A percentile compares a stretch with the other conserved stretches of the same genome.
phyloP scores from a whole-genome alignment of 2,888 invertebrate species.

The Lepidochitona cinerea region DNA sequence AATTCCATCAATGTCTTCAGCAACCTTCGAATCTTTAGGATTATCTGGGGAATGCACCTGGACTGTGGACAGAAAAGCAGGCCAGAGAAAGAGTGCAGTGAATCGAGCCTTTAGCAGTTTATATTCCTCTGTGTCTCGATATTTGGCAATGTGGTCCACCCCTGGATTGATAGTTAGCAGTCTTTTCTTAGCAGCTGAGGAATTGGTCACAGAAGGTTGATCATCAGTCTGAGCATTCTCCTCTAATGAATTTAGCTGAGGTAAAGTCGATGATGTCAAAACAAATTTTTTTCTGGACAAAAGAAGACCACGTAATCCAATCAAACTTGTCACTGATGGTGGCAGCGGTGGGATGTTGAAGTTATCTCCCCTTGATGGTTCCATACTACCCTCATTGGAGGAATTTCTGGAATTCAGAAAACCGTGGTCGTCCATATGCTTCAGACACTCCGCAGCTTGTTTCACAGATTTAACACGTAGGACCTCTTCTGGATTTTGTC shows the following conservation, averaged over 20 bases:
- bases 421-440: not conserved
- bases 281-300: not conserved
- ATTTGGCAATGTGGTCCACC: not conserved
- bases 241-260: not conserved
- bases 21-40: too few relatives aligned
- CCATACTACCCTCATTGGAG: not conserved
- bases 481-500: not conserved
- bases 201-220: not conserved
- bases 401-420: not conserved
- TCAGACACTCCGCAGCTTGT: not conserved
- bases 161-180: not conserved
- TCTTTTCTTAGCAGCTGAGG: not conserved
- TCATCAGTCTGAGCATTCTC: not conserved
- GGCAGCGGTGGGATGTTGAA: not conserved
- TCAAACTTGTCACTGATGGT: not conserved
- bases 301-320: not conserved
- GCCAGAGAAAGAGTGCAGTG: constrained; percentile 1
- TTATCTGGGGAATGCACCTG: too few relatives aligned
- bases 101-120: not conserved
- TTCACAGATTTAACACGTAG: not conserved
- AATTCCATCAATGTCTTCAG: too few relatives aligned
- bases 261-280: not conserved
- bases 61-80: not conserved
- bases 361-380: not conserved
- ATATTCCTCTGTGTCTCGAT: not conserved